Conservation (phyloP, 2,797 vertebrate species). For the Macroramphosus scolopax region DNA sequence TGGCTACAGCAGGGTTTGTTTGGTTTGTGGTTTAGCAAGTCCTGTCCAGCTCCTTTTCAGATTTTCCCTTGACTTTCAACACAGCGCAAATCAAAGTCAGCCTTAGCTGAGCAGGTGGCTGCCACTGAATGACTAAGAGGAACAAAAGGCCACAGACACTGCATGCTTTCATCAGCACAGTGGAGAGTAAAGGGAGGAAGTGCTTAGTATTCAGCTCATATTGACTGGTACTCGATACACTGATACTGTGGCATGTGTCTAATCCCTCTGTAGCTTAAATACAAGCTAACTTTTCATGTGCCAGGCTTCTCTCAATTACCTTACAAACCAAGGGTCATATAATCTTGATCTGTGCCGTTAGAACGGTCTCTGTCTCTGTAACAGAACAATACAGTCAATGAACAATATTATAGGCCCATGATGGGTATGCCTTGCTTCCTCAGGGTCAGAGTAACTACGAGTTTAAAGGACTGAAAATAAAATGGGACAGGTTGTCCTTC, state of each 20-base stretch:
- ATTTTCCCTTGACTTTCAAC: constrained; percentile 27
- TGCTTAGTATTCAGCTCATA: constrained; percentile 74
- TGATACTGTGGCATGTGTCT: constrained; percentile 69
- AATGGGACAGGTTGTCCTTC: constrained; percentile 15
- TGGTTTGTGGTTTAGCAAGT: constrained; percentile 1
- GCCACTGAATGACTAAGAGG: constrained; percentile 61
- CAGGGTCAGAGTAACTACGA: too few relatives aligned
- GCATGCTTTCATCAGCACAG: constrained; percentile 68
- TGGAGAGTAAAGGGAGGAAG: constrained; percentile 68
- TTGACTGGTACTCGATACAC: constrained; percentile 57
- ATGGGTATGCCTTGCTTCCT: constrained; percentile 17
- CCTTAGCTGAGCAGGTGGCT: constrained; percentile 69
- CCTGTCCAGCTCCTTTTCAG: constrained; percentile 23
- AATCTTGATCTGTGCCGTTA: neutral
- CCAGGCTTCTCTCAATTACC: constrained; percentile 13
- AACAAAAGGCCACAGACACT: constrained; percentile 70
- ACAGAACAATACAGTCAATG: too few relatives aligned
- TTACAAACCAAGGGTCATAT: neutral
- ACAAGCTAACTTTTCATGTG: constrained; percentile 36
- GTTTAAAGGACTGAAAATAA: too few relatives aligned
- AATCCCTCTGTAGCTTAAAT: constrained; percentile 53
- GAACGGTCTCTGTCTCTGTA: constrained; percentile 14
- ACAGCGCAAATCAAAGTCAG: constrained; percentile 47
- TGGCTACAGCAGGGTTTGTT: constrained; percentile 2
- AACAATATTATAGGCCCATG: constrained; percentile 22